Percentiles rank a stretch among this genome's conserved stretches.
Evolutionary conservation across 2,888 invertebrate species (phyloP).

Genomic region (Hypercompe scribonia): DNA sequence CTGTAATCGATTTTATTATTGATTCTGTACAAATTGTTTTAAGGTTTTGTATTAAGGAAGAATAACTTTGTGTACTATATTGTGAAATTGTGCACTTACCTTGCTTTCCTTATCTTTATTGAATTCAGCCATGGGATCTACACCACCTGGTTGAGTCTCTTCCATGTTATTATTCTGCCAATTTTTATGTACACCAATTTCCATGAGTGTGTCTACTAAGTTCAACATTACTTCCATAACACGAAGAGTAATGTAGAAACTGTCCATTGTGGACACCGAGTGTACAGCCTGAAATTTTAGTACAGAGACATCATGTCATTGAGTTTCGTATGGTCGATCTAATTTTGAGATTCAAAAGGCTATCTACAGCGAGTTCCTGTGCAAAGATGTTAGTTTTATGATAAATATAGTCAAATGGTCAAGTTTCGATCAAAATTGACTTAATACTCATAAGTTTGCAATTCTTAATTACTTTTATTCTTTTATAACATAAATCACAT

Average conservation of each 20-base stretch:
- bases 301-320: background rate
- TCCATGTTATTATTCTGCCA: slow-evolving; percentile 76
- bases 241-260: slow-evolving; percentile 92
- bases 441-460: no score
- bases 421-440: no score
- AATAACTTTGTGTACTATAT: no score
- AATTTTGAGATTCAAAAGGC: background rate
- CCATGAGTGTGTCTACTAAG: slow-evolving; percentile 95
- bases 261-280: slow-evolving; percentile 94
- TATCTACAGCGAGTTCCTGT: background rate
- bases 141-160: slow-evolving; percentile 67
- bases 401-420: no score
- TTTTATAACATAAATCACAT: no score
- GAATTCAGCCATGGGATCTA: slow-evolving; percentile 75
- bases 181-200: slow-evolving; percentile 93
- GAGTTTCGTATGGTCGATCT: background rate
- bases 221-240: slow-evolving; percentile 98
- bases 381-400: no score
- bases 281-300: slow-evolving; percentile 90
- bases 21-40: no score
- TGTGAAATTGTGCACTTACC: slow-evolving; percentile 51
- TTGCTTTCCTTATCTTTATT: slow-evolving; percentile 79
- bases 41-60: no score
- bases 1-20: no score
- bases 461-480: no score